Conservation (phyloP, 1,140 invertebrate species). For the Listronotus bonariensis region DNA sequence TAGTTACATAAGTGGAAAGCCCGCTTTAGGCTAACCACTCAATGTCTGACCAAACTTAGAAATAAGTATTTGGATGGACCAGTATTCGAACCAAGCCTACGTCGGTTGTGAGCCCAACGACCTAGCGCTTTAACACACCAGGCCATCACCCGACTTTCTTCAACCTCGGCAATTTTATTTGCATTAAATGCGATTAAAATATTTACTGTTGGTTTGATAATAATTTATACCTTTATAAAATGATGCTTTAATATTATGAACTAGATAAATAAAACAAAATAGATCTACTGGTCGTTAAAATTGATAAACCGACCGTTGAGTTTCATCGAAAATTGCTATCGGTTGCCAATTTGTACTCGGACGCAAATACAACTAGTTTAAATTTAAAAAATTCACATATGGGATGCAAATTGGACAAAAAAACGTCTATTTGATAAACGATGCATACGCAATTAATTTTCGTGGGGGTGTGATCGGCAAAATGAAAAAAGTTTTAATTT, state of each 20-base stretch:
- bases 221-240: no score
- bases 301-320: constrained; percentile 3
- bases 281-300: constrained; percentile 4
- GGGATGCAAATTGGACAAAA: constrained; percentile 32
- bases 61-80: no score
- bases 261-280: constrained; percentile 6
- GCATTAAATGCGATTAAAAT: no score
- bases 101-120: no score
- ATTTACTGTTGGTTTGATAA: no score
- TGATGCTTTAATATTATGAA: constrained; percentile 1
- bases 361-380: constrained; percentile 34
- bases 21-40: no score
- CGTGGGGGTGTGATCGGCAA: constrained; percentile 19
- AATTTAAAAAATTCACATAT: constrained; percentile 30
- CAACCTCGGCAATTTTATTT: no score
- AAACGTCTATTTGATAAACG: constrained; percentile 35
- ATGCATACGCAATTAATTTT: constrained; percentile 37
- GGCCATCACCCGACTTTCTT: no score
- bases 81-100: no score
- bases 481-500: constrained; percentile 39
- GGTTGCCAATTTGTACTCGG: constrained; percentile 31
- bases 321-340: constrained; percentile 30
- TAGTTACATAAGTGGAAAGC: no score
- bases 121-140: no score
- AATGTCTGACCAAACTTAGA: no score